A percentile compares a stretch with the other conserved stretches of the same genome.
Evolutionary conservation across 2,797 vertebrate genomes (phyloP).

Genomic region (Epinephelus awoara): DNA sequence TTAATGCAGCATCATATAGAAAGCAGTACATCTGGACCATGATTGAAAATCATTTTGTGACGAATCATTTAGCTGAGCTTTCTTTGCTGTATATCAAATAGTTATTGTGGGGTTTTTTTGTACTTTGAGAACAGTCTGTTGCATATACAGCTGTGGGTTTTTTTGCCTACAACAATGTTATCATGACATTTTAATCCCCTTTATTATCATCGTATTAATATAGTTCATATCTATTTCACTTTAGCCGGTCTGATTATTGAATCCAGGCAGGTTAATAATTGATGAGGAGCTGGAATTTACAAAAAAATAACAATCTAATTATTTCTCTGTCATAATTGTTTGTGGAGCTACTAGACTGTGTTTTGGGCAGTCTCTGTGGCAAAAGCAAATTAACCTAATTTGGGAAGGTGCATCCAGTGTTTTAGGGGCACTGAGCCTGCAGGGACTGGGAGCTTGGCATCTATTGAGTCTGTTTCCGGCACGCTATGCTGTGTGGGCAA

Average conservation of each 20-base stretch:
- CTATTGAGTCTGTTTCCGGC: constrained; percentile 82
- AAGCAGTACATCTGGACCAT: constrained; percentile 2
- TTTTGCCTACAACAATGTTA: neutral
- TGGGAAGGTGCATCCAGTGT: constrained; percentile 77
- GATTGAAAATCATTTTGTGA: neutral
- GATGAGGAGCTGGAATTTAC: constrained; percentile 21
- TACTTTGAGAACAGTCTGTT: neutral
- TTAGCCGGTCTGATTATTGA: constrained; percentile 19
- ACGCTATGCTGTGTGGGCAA: constrained; percentile 84
- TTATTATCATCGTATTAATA: neutral
- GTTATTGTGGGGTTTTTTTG: neutral
- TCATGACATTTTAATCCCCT: constrained; percentile 4
- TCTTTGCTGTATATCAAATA: neutral
- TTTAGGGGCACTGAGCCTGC: constrained; percentile 77
- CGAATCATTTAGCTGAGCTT: neutral
- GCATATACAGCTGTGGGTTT: neutral
- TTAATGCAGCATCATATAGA: constrained; percentile 4
- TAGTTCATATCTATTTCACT: constrained; percentile 39
- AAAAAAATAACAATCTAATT: constrained; percentile 37
- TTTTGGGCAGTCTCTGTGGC: constrained; percentile 58
- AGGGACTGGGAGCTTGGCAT: constrained; percentile 77
- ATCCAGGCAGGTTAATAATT: constrained; percentile 38
- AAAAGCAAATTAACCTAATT: constrained; percentile 80
- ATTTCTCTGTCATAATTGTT: constrained; percentile 41
- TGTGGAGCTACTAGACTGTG: constrained; percentile 39